phyloP scores from a whole-genome alignment of 2,888 invertebrate genomes.

The Pomacea canaliculata region DNA sequence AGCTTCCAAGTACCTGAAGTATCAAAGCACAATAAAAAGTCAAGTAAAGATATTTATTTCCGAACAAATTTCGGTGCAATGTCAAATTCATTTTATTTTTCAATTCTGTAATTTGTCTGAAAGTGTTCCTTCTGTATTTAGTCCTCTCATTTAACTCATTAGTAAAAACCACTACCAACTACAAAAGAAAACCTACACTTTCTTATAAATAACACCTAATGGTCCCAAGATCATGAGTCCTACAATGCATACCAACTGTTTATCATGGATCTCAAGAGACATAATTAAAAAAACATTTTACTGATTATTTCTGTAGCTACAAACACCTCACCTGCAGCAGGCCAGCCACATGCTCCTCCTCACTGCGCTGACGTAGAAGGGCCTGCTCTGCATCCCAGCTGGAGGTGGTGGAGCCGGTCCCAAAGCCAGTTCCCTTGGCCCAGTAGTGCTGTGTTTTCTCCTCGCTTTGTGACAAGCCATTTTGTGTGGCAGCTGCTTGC shows the following conservation, averaged over 20 bases:
- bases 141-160: background rate
- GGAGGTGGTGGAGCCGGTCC: constrained; percentile 93
- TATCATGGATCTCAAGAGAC: too few species aligned
- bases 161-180: background rate
- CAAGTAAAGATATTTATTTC: background rate
- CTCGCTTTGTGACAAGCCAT: constrained; percentile 47
- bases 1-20: constrained; percentile 84
- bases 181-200: background rate
- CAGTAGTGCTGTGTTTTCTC: constrained; percentile 75
- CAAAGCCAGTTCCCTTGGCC: constrained; percentile 97
- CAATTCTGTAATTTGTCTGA: background rate
- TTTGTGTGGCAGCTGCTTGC: constrained; percentile 53
- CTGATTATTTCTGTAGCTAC: too few species aligned
- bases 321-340: constrained; percentile 72
- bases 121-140: background rate
- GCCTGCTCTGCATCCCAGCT: constrained; percentile 98
- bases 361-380: constrained; percentile 86
- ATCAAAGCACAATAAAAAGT: constrained; percentile 11
- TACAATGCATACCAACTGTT: too few species aligned
- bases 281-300: too few species aligned
- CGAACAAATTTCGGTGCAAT: background rate
- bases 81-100: background rate
- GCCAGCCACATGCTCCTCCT: constrained; percentile 94
- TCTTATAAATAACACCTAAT: too few species aligned
- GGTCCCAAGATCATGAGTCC: too few species aligned